These are phyloP conservation scores for Harmothoe impar DNA, from an alignment of 2,888 invertebrate genomes.

Conservation along the genomic window DNA sequence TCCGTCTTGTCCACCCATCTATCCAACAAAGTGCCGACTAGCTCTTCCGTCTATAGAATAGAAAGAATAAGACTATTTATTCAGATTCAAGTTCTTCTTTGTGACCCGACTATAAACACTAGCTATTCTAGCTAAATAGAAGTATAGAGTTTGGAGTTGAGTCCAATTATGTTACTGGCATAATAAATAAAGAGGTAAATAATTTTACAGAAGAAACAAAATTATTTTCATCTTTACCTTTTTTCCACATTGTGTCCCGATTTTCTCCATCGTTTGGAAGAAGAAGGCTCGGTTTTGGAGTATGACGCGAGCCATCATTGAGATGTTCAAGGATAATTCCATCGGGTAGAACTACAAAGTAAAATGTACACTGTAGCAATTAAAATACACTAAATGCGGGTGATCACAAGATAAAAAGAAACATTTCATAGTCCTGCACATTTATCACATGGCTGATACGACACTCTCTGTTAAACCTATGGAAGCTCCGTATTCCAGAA, in stretches of 20 bases:
- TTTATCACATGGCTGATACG: too few species aligned
- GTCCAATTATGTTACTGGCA: not conserved
- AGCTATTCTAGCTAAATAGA: not conserved
- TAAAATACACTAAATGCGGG: too few species aligned
- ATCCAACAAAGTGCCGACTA: slow-evolving; percentile 64
- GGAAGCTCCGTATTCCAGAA: too few species aligned
- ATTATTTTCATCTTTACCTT: too few species aligned
- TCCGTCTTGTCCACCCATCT: slow-evolving; percentile 86
- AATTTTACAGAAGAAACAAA: too few species aligned
- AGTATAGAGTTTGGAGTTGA: not conserved
- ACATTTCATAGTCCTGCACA: too few species aligned
- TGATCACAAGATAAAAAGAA: too few species aligned
- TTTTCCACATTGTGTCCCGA: slow-evolving; percentile 75
- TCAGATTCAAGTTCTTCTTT: not conserved
- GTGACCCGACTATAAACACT: slow-evolving; percentile 3
- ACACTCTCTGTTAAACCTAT: too few species aligned
- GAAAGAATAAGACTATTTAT: slow-evolving; percentile 26
- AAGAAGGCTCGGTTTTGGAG: slow-evolving; percentile 82
- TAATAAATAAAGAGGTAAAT: not conserved
- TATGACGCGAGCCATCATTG: slow-evolving; percentile 90
- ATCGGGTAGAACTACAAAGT: slow-evolving; percentile 56
- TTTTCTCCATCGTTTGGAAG: slow-evolving; percentile 78
- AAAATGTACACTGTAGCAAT: not conserved
- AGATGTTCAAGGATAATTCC: slow-evolving; percentile 90
- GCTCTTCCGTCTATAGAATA: slow-evolving; percentile 43